These are phyloP conservation scores for Hycleus cichorii DNA, from an alignment of 1,140 invertebrate species.

Conservation along the genomic window DNA sequence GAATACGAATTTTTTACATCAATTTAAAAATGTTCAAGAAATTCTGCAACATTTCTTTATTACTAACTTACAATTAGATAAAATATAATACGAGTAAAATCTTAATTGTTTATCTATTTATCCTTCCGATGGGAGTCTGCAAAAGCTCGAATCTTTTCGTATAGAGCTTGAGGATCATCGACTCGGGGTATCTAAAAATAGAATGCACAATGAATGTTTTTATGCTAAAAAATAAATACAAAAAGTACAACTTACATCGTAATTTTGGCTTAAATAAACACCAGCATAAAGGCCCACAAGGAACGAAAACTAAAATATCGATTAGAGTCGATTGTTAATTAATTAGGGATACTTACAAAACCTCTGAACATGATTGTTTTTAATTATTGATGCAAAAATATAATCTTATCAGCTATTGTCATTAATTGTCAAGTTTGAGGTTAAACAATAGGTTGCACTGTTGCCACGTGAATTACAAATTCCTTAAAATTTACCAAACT, in stretches of 20 bases:
- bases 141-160: slow-evolving; percentile 59
- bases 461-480: no score
- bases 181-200: slow-evolving; percentile 67
- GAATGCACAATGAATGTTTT: slow-evolving; percentile 9
- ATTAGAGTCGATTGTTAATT: neutral
- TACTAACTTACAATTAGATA: slow-evolving; percentile 1
- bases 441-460: no score
- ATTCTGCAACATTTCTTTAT: neutral
- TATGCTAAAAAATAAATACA: neutral
- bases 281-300: slow-evolving; percentile 69
- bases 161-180: slow-evolving; percentile 65
- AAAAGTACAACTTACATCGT: slow-evolving; percentile 53
- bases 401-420: neutral
- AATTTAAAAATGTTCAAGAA: slow-evolving; percentile 3
- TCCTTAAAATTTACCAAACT: no score
- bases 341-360: slow-evolving; percentile 28
- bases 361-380: slow-evolving; percentile 30
- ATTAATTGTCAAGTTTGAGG: neutral
- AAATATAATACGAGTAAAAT: neutral
- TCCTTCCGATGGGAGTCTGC: slow-evolving; percentile 60
- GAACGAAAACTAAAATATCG: slow-evolving; percentile 52
- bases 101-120: slow-evolving; percentile 26
- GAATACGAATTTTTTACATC: slow-evolving; percentile 5
- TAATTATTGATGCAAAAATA: neutral
- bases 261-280: slow-evolving; percentile 74